A percentile compares a stretch with the other conserved stretches of the same genome.
Evolutionary conservation across 2,797 vertebrate species (phyloP).

Genomic region (Phataginus tricuspis): DNA sequence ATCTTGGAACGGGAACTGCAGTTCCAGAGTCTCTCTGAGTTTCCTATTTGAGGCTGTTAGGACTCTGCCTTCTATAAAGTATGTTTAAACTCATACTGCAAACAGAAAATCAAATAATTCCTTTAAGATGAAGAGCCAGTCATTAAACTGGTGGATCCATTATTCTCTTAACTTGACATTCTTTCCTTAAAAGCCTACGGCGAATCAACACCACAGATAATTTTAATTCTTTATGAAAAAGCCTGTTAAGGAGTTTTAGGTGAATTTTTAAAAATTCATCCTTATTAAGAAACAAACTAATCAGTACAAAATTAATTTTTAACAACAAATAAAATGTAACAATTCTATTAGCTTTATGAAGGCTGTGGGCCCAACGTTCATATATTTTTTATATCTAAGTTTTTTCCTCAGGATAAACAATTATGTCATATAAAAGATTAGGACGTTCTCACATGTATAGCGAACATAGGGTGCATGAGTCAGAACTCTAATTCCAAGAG

Average conservation of each 20-base stretch:
- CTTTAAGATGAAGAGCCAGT: constrained; percentile 31
- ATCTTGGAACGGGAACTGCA: not conserved
- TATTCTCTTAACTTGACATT: constrained; percentile 32
- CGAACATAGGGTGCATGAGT: not conserved
- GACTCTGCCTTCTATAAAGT: not conserved
- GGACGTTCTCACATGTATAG: constrained; percentile 10
- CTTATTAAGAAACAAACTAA: not conserved
- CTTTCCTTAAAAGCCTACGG: not conserved
- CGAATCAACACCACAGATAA: not conserved
- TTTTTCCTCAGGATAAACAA: constrained; percentile 44
- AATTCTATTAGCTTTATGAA: constrained; percentile 3
- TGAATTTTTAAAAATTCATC: not conserved
- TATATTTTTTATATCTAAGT: not conserved
- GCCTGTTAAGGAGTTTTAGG: not conserved
- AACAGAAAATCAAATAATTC: constrained; percentile 22
- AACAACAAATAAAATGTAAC: constrained; percentile 35
- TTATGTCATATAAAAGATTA: constrained; percentile 2
- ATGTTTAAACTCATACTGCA: not conserved
- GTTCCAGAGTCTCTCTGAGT: not conserved
- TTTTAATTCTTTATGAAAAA: constrained; percentile 1
- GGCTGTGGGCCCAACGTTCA: not conserved
- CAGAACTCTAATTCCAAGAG: constrained; percentile 9
- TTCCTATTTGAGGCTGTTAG: not conserved
- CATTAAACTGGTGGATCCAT: not conserved
- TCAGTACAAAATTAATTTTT: constrained; percentile 11